phyloP scores from a whole-genome alignment of 1,140 invertebrate genomes.

The Drosophila lini region DNA sequence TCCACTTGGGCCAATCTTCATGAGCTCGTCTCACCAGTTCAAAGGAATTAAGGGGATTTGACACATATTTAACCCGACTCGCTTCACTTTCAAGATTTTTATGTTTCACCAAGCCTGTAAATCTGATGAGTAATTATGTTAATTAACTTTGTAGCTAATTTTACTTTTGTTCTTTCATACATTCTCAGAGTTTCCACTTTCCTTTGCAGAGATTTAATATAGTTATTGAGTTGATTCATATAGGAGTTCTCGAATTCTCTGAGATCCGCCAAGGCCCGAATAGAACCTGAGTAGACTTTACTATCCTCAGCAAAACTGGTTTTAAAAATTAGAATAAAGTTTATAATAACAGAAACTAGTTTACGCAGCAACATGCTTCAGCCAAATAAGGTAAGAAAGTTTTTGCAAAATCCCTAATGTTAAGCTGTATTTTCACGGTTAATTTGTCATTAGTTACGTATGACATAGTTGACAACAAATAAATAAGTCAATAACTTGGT shows the following conservation, averaged over 20 bases:
- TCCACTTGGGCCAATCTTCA: slow-evolving; percentile 35
- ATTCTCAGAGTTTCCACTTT: slow-evolving; percentile 10
- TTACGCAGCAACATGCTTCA: not conserved
- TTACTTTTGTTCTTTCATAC: not conserved
- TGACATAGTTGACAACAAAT: not conserved
- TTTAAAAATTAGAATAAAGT: not conserved
- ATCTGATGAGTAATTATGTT: not conserved
- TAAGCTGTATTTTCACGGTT: slow-evolving; percentile 1
- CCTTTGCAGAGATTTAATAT: not conserved
- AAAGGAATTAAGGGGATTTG: slow-evolving; percentile 14
- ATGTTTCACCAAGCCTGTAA: not conserved
- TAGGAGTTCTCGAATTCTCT: slow-evolving; percentile 33
- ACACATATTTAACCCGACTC: not conserved
- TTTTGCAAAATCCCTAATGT: not conserved
- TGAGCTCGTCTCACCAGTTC: slow-evolving; percentile 11
- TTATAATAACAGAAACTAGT: not conserved
- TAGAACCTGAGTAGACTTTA: slow-evolving; percentile 25
- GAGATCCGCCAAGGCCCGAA: slow-evolving; percentile 27
- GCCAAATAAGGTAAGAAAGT: not conserved
- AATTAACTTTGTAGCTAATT: not conserved
- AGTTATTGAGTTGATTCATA: slow-evolving; percentile 15
- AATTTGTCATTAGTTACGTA: not conserved
- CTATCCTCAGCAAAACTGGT: not conserved
- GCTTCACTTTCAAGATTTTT: not conserved
- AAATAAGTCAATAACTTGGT: not conserved